Evolutionary conservation across 2,797 vertebrate species (phyloP), one percentile per base, ranked within the genome.

Genomic region (Discoglossus pictus): DNA sequence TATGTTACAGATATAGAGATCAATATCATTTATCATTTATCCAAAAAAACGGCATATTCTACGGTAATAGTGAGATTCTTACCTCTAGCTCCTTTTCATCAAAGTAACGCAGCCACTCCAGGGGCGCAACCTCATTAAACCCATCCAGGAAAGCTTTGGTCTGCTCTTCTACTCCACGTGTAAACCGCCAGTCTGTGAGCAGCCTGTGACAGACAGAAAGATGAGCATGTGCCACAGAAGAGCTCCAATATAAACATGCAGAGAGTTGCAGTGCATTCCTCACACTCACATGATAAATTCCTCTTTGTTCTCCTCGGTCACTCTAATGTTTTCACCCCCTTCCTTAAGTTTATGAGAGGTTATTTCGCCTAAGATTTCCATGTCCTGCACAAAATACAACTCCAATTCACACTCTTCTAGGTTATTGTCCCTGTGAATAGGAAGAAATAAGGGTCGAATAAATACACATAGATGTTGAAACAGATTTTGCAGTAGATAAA

Each of bases 31-130:
- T n/a, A n/a, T n/a, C n/a, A n/a, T n/a, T n/a, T n/a, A n/a, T n/a
- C n/a, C n/a, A n/a, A n/a, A n/a, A n/a, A n/a, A n/a, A n/a, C n/a
- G n/a, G n/a, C 5, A 9, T 23, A 2, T 31, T 6, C 5, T 1
- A 6, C 11, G 38, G 4, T 13, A 44, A 17, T 48, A n/a, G 10
- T 5, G 3, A 7, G 11, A 42, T 2, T n/a, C 84, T 87, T 74
- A 98, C 96, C 94, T 99, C 97, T 72, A 99, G 86, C 84, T 98
- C 97, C 74, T 98, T 98, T 79, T 98, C 97, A 0, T 99, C 96
- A 0, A 98, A 98, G 85, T 98, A 98, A 15, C 95, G 92, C 56
- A 99, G 84, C 97, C 96, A 98, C 81, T 98, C 95, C 21, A 99
- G 88, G 0, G 97, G 97, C 38, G 94, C 96, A 71, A 98, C 97